Percentiles rank a stretch among this genome's conserved stretches.
phyloP scores from a whole-genome alignment of 2,113 vertebrate species.

The Arizona elegans region DNA sequence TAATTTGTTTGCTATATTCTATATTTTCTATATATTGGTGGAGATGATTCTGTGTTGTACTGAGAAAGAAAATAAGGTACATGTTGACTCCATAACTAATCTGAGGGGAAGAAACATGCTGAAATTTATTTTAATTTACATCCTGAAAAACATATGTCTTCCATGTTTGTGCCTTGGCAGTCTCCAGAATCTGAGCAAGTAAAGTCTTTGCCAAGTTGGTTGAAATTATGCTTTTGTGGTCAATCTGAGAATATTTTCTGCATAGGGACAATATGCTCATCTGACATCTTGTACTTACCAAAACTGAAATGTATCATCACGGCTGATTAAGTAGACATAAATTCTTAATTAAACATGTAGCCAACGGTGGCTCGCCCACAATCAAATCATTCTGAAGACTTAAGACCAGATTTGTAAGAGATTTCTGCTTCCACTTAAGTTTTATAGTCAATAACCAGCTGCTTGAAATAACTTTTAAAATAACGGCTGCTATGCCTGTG shows the following conservation, averaged over 20 bases:
- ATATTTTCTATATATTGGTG: conserved; percentile 19
- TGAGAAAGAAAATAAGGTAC: conserved; percentile 29
- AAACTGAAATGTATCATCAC: conserved; percentile 56
- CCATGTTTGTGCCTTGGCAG: conserved; percentile 52
- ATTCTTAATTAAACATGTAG: conserved; percentile 61
- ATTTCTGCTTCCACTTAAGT: conserved; percentile 42
- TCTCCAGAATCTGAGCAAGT: conserved; percentile 50
- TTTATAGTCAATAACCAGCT: conserved; percentile 39
- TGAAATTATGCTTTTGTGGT: conserved; percentile 52
- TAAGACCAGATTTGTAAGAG: conserved; percentile 56
- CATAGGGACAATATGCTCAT: conserved; percentile 60
- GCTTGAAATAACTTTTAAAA: conserved; percentile 20
- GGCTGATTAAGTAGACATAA: conserved; percentile 57
- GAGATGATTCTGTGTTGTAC: conserved; percentile 39
- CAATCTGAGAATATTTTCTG: conserved; percentile 59
- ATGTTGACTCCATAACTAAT: conserved; percentile 53
- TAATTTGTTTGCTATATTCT: too few species aligned
- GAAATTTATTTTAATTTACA: conserved; percentile 59
- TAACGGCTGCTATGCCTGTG: conserved; percentile 26
- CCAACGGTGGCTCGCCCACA: conserved; percentile 55
- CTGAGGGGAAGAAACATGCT: conserved; percentile 50
- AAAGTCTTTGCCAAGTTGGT: conserved; percentile 50
- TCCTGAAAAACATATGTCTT: conserved; percentile 62
- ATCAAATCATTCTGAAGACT: conserved; percentile 26
- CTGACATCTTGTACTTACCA: conserved; percentile 55